phyloP scores from a whole-genome alignment of 2,888 invertebrate species.

The Sinodicranocentrus sp. region DNA sequence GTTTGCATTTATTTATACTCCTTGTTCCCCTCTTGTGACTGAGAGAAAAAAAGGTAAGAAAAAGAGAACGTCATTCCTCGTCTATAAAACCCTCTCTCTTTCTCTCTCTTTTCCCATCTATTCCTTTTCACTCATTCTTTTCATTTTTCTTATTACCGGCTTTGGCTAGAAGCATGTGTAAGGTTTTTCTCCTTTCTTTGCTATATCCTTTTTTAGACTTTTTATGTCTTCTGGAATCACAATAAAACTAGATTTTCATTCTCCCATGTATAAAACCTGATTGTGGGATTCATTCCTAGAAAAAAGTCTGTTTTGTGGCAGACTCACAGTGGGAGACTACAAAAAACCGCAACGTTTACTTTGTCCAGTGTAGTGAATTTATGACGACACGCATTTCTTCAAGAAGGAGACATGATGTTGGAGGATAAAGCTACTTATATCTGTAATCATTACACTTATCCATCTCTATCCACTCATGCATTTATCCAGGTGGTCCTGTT shows the following conservation, averaged over 20 bases:
- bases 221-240: not conserved
- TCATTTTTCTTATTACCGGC: constrained; percentile 1
- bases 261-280: not conserved
- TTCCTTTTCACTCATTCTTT: constrained; percentile 29
- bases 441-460: no score
- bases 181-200: not conserved
- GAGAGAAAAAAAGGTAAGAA: no score
- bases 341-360: no score
- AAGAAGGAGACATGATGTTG: no score
- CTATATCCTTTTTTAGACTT: not conserved
- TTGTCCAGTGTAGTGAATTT: no score
- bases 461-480: no score
- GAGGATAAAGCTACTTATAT: no score
- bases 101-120: not conserved
- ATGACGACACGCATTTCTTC: no score
- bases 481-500: no score
- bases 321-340: no score
- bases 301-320: no score
- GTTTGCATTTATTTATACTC: not conserved
- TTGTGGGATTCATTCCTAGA: not conserved
- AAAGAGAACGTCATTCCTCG: not conserved
- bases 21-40: not conserved
- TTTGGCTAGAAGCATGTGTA: no score
- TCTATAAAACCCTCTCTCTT: not conserved
- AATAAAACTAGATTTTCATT: not conserved